phyloP scores from a whole-genome alignment of 2,113 vertebrate genomes.

The Gambusia affinis region DNA sequence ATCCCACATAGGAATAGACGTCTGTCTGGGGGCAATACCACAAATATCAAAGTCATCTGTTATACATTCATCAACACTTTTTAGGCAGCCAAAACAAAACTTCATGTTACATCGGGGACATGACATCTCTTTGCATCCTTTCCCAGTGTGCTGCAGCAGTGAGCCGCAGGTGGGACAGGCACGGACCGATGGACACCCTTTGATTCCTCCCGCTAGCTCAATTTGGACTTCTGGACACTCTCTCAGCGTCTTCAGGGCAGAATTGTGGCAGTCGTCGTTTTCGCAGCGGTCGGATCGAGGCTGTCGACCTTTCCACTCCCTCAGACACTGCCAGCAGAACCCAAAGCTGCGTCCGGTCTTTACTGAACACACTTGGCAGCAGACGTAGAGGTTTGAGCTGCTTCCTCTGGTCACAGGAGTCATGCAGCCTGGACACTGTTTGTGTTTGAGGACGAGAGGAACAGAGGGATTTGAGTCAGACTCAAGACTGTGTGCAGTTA shows the following conservation, averaged over 20 bases:
- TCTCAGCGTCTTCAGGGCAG: slow-evolving; percentile 30
- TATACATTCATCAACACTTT: neutral
- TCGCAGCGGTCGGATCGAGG: slow-evolving; percentile 47
- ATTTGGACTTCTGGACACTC: slow-evolving; percentile 16
- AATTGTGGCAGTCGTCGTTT: slow-evolving; percentile 46
- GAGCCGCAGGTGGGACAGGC: slow-evolving; percentile 73
- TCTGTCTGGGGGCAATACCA: too few species aligned
- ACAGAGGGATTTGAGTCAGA: neutral
- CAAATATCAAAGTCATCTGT: too few species aligned
- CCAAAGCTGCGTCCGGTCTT: slow-evolving; percentile 9
- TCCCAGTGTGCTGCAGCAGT: slow-evolving; percentile 61
- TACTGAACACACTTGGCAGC: slow-evolving; percentile 27
- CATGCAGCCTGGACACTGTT: slow-evolving; percentile 32
- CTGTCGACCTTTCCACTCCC: slow-evolving; percentile 57
- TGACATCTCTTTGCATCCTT: slow-evolving; percentile 57
- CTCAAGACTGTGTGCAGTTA: neutral
- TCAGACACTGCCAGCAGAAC: slow-evolving; percentile 76
- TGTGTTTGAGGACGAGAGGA: neutral
- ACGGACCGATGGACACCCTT: slow-evolving; percentile 38
- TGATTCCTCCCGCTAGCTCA: neutral
- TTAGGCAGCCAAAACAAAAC: slow-evolving; percentile 74
- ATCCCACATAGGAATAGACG: slow-evolving; percentile 35
- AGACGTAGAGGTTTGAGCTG: slow-evolving; percentile 1
- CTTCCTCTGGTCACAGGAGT: neutral
- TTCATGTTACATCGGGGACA: slow-evolving; percentile 64